These are phyloP conservation scores for Mylabris phalerata DNA, from an alignment of 1,140 invertebrate species.

Conservation along the genomic window DNA sequence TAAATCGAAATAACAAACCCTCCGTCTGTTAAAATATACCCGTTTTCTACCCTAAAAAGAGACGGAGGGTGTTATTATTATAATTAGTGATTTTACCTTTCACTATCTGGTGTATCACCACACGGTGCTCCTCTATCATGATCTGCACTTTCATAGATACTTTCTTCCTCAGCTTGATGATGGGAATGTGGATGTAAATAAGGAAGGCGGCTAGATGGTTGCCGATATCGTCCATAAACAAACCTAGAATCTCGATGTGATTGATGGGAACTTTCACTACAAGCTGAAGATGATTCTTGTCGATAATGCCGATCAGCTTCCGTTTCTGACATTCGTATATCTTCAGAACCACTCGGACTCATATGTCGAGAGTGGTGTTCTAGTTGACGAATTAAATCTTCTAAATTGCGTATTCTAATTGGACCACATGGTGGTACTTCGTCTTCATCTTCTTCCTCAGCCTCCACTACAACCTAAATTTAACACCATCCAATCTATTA, in stretches of 20 bases:
- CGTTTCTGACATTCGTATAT: constrained; percentile 85
- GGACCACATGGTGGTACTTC: constrained; percentile 64
- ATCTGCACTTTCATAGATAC: constrained; percentile 78
- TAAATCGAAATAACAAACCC: neutral
- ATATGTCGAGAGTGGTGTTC: constrained; percentile 83
- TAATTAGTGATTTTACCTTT: constrained; percentile 53
- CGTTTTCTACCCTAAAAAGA: neutral
- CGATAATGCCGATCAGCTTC: constrained; percentile 68
- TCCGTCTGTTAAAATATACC: neutral
- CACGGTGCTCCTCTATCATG: constrained; percentile 55
- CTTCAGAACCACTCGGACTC: constrained; percentile 84
- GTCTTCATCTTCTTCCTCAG: constrained; percentile 60
- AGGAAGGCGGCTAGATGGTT: constrained; percentile 57
- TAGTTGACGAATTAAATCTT: constrained; percentile 83
- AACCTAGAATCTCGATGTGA: constrained; percentile 60
- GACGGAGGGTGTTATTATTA: neutral
- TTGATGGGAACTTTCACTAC: constrained; percentile 59
- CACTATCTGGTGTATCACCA: constrained; percentile 74
- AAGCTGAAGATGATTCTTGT: constrained; percentile 71
- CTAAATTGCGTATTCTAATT: constrained; percentile 79
- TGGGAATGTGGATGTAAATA: constrained; percentile 46
- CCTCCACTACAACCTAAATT: constrained; percentile 37
- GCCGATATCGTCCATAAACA: constrained; percentile 72
- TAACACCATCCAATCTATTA: neutral
- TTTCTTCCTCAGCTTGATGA: constrained; percentile 66